Percentiles rank a stretch among this genome's conserved stretches.
phyloP scores from a whole-genome alignment of 2,113 vertebrate species.

The Ammodramus savannarum region DNA sequence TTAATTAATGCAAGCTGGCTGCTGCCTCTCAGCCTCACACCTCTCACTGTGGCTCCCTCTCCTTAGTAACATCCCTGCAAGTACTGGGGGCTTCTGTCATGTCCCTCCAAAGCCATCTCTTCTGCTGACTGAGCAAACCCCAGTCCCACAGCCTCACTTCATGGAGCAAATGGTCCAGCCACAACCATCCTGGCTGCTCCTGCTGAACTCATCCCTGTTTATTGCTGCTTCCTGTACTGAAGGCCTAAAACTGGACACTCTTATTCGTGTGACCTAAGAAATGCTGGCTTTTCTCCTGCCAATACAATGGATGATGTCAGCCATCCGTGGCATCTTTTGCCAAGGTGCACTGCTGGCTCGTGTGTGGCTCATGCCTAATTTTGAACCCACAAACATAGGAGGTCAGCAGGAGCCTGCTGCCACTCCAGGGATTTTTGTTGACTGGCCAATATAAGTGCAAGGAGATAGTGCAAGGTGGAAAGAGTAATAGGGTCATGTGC shows the following conservation, averaged over 20 bases:
- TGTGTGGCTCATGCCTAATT: not conserved
- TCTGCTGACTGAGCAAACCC: not conserved
- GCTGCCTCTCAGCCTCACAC: not conserved
- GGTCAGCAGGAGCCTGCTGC: not conserved
- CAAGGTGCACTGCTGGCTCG: not conserved
- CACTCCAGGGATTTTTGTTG: not conserved
- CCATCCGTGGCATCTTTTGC: not conserved
- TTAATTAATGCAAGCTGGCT: not conserved
- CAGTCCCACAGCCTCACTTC: not conserved
- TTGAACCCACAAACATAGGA: not conserved
- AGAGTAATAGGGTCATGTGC: not conserved
- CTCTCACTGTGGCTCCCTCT: fast-evolving
- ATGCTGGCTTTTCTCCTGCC: not conserved
- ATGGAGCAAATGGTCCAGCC: not conserved
- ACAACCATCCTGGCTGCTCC: not conserved
- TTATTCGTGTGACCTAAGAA: not conserved
- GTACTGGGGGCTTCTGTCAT: not conserved
- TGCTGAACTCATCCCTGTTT: not conserved
- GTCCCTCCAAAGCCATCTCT: not conserved
- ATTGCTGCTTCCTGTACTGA: not conserved
- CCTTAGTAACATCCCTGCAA: not conserved
- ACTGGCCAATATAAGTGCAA: not conserved
- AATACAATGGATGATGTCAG: not conserved
- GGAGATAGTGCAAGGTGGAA: not conserved
- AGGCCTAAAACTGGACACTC: not conserved